These are phyloP conservation scores for Andrena bucephala DNA, from an alignment of 2,888 invertebrate genomes.

Conservation along the genomic window DNA sequence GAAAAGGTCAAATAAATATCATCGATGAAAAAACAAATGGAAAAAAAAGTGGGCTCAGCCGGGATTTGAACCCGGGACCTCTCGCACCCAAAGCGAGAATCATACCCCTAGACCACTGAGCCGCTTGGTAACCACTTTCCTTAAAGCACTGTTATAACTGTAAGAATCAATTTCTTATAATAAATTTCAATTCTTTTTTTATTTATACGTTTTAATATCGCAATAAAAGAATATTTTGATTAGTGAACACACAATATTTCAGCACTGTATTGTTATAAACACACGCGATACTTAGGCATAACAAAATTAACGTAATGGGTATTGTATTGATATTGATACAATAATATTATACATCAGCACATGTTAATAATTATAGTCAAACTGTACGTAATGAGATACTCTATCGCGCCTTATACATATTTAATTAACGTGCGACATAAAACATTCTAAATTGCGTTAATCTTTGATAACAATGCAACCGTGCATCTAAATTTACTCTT, in stretches of 20 bases:
- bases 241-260: neutral
- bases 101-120: slow-evolving; percentile 89
- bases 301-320: too few relatives aligned
- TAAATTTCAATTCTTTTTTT: neutral
- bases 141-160: too few relatives aligned
- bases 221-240: neutral
- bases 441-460: too few relatives aligned
- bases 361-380: too few relatives aligned
- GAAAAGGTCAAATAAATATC: neutral
- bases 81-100: slow-evolving; percentile 91
- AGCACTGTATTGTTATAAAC: neutral
- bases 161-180: neutral
- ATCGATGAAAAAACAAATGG: neutral
- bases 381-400: too few relatives aligned
- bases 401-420: too few relatives aligned
- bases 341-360: too few relatives aligned
- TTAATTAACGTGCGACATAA: too few relatives aligned
- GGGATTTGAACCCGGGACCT: slow-evolving; percentile 87
- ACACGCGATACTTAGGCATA: too few relatives aligned
- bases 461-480: too few relatives aligned
- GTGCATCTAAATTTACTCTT: too few relatives aligned
- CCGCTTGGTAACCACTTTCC: slow-evolving; percentile 26
- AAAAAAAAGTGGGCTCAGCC: slow-evolving; percentile 81
- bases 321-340: too few relatives aligned
- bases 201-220: neutral